A percentile compares a stretch with the other conserved stretches of the same genome.
phyloP scores from a whole-genome alignment of 2,797 vertebrate species.

The Amblyraja radiata region DNA sequence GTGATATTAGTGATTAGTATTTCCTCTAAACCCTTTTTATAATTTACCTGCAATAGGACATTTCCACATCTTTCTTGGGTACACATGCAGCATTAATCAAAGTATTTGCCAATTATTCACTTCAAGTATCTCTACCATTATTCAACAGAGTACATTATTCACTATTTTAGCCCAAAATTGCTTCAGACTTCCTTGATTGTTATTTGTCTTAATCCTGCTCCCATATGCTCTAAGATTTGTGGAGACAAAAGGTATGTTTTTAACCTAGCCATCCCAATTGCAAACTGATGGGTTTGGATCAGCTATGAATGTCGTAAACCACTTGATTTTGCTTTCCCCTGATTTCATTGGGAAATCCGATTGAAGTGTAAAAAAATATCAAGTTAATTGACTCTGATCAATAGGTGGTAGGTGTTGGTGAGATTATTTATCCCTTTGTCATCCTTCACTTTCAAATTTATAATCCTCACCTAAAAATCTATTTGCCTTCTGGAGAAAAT shows the following conservation, averaged over 20 bases:
- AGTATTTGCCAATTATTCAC: background rate
- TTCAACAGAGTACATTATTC: background rate
- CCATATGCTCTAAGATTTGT: background rate
- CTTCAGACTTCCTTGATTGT: background rate
- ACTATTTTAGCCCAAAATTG: background rate
- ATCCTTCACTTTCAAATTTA: background rate
- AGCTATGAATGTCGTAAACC: background rate
- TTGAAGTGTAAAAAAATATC: background rate
- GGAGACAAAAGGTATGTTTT: background rate
- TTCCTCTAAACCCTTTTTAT: background rate
- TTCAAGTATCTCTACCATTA: background rate
- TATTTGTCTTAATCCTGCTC: background rate
- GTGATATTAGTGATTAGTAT: too few relatives aligned
- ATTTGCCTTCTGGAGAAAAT: too few relatives aligned
- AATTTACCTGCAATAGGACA: background rate
- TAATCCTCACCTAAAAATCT: background rate
- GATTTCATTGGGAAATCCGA: background rate
- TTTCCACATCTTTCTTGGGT: background rate
- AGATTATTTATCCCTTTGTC: background rate
- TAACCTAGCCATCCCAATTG: background rate
- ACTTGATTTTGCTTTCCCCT: background rate
- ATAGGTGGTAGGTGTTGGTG: background rate
- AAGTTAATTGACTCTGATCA: background rate
- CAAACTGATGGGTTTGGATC: background rate
- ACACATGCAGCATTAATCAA: background rate